A percentile compares a stretch with the other conserved stretches of the same genome.
Conservation (phyloP, 2,888 invertebrate species). For the Caenorhabditis wallacei region DNA sequence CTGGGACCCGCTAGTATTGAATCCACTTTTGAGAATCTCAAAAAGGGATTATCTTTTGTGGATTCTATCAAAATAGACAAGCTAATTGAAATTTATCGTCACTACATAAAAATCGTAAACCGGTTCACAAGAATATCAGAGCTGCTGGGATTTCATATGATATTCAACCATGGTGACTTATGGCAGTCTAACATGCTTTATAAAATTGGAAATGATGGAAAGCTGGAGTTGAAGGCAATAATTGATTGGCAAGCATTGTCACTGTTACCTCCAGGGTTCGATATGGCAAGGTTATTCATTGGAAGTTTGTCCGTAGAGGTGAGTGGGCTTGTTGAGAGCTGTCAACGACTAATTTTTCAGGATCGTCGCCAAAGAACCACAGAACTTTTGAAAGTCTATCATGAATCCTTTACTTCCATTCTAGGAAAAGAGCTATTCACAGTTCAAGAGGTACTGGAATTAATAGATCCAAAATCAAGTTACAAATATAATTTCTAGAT, state of each 20-base stretch:
- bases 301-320: slow-evolving; percentile 25
- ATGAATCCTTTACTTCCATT: slow-evolving; percentile 4
- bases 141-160: slow-evolving; percentile 6
- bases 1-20: slow-evolving; percentile 5
- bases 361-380: slow-evolving; percentile 11
- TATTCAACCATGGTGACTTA: slow-evolving; percentile 46
- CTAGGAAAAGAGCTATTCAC: neutral
- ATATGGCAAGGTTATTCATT: slow-evolving; percentile 32
- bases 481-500: neutral
- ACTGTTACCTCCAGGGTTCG: slow-evolving; percentile 23
- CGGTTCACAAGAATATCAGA: slow-evolving; percentile 18
- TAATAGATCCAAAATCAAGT: neutral
- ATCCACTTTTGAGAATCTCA: slow-evolving; percentile 3
- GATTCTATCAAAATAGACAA: neutral
- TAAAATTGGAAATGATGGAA: slow-evolving; percentile 3
- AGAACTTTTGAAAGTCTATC: slow-evolving; percentile 13
- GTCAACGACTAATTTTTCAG: neutral
- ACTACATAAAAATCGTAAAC: neutral
- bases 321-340: neutral
- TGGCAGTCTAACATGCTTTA: slow-evolving; percentile 57
- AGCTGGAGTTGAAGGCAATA: slow-evolving; percentile 43
- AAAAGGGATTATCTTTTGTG: slow-evolving; percentile 2
- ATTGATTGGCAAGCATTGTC: slow-evolving; percentile 50
- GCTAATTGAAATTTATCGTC: slow-evolving; percentile 23
- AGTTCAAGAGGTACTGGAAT: neutral